Evolutionary conservation across 2,797 vertebrate species (phyloP).

Genomic region (Lutjanus campechanus): DNA sequence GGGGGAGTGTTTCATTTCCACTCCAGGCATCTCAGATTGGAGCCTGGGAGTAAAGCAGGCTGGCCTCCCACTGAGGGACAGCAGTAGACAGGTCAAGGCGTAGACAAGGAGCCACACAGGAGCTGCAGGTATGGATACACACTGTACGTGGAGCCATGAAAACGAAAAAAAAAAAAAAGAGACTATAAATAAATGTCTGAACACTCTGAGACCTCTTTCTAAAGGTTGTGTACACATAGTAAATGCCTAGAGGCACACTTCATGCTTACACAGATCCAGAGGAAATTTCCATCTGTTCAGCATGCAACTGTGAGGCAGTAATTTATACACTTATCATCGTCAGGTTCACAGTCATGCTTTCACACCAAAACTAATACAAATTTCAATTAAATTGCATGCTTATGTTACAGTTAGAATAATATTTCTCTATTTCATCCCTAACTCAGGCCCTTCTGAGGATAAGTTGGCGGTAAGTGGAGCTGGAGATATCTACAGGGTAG

Average conservation of each 20-base stretch:
- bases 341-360: conserved; percentile 28
- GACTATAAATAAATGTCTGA: conserved; percentile 34
- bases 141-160: neutral
- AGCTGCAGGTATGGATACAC: conserved; percentile 24
- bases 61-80: conserved; percentile 44
- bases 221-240: conserved; percentile 32
- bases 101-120: conserved; percentile 25
- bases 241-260: conserved; percentile 32
- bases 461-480: neutral
- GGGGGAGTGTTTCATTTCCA: conserved; percentile 59
- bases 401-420: conserved; percentile 8
- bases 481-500: neutral
- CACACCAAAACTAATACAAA: conserved; percentile 4
- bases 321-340: conserved; percentile 36
- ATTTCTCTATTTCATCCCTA: neutral
- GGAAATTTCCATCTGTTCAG: conserved; percentile 50
- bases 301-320: conserved; percentile 28
- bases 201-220: conserved; percentile 16
- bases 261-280: conserved; percentile 24
- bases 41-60: conserved; percentile 54
- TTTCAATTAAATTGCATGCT: neutral
- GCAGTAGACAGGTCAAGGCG: conserved; percentile 33
- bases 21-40: conserved; percentile 24
- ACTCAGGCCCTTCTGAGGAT: neutral
- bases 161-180: conserved; percentile 9